phyloP scores from a whole-genome alignment of 2,797 vertebrate genomes.

The Coccyzus lansbergi region DNA sequence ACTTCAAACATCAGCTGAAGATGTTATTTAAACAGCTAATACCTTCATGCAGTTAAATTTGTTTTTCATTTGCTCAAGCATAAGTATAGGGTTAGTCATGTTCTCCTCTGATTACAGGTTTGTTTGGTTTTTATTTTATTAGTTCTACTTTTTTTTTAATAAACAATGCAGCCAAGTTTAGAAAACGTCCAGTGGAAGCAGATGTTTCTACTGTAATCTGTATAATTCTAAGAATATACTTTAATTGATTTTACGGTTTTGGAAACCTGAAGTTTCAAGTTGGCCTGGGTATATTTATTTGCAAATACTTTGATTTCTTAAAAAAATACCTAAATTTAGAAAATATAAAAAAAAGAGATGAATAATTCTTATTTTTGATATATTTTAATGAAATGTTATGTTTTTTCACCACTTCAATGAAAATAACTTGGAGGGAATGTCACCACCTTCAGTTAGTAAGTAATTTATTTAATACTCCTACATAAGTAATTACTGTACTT shows the following conservation, averaged over 20 bases:
- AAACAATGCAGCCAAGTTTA: slow-evolving; percentile 3
- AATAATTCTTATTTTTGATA: not conserved
- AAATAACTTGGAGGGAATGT: not conserved
- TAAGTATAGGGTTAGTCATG: not conserved
- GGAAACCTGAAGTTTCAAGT: not conserved
- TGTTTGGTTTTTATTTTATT: not conserved
- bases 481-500: slow-evolving; percentile 42
- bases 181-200: slow-evolving; percentile 40
- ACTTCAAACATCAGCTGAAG: not conserved
- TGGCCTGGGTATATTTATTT: not conserved
- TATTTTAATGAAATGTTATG: not conserved
- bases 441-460: slow-evolving; percentile 19
- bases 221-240: slow-evolving; percentile 23
- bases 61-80: not conserved
- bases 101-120: not conserved
- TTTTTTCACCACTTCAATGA: not conserved
- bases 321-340: not conserved
- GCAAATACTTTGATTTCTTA: not conserved
- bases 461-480: slow-evolving; percentile 53
- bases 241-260: slow-evolving; percentile 39
- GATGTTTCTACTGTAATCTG: slow-evolving; percentile 55
- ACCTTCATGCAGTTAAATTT: not conserved
- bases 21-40: not conserved
- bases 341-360: not conserved
- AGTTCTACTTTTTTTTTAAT: not conserved